Percentiles rank a stretch among this genome's conserved stretches.
Evolutionary conservation across 2,797 vertebrate species (phyloP).

Genomic region (Astyanax mexicanus): DNA sequence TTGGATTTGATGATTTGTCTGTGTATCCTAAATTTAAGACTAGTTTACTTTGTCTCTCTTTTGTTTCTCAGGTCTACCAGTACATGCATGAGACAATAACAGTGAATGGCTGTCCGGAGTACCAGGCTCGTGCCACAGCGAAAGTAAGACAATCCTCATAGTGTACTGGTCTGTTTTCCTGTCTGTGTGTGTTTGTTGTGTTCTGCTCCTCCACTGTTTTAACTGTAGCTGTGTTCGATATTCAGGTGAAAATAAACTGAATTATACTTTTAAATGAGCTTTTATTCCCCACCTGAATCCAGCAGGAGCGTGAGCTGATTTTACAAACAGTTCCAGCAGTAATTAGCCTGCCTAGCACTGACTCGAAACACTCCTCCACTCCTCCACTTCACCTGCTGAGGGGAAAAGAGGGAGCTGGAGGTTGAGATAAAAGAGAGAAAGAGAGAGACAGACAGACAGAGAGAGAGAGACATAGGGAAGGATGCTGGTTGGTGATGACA

Average conservation of each 20-base stretch:
- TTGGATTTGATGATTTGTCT: not conserved
- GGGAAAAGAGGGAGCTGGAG: not conserved
- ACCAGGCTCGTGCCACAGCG: conserved; percentile 96
- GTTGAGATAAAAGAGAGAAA: not conserved
- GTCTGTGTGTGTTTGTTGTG: not conserved
- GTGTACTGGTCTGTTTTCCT: not conserved
- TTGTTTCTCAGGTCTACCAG: conserved; percentile 90
- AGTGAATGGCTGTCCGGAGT: conserved; percentile 96
- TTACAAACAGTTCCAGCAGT: not conserved
- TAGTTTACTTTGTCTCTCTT: conserved; percentile 15
- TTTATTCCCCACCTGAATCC: not conserved
- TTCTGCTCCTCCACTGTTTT: not conserved
- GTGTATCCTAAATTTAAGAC: not conserved
- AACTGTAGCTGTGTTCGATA: not conserved
- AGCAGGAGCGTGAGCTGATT: not conserved
- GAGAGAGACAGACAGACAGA: not conserved
- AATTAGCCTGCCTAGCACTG: not conserved
- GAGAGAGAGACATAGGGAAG: not conserved
- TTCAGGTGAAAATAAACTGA: not conserved
- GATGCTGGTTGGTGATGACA: not conserved
- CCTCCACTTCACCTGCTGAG: not conserved
- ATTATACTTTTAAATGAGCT: conserved; percentile 6
- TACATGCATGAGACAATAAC: conserved; percentile 99
- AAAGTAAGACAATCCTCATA: conserved; percentile 80
- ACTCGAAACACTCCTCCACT: not conserved